Base-by-base conservation (phyloP, 2,797 vertebrate species). In the Hippocampus kuda region DNA sequence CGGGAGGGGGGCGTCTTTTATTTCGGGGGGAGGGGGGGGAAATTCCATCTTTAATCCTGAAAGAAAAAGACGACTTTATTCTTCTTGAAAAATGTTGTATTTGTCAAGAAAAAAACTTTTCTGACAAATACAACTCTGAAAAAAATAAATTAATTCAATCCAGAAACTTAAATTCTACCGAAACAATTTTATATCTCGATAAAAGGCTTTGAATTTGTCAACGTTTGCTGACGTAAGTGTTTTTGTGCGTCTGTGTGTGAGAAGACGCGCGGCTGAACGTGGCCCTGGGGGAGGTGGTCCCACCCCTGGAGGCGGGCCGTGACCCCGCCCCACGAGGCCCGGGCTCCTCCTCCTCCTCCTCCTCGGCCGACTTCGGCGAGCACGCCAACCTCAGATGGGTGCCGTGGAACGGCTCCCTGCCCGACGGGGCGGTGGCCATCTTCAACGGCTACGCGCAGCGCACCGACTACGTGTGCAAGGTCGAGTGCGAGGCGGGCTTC, bases 401-500 rank as follows among this genome's bases (percentile, higher is more conserved):
- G 27, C 77, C 62, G 0, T 91, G 88, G 87, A 80, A 76, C 1
- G 87, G 86, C 56, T 80, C 81, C 2, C 86, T 90, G 56, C 90
- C 89, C 0, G 80, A 84, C 1, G 85, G 88, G 0, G 86, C 88
- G 1, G 87, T 90, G 4, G 86, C 78, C 67, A 90, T 91, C 75
- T 89, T 85, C 61, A 92, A 90, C 24, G 85, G 88, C 68, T 89
- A 89, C 78, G 71, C 85, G 0, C 83, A 84, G 60, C 89, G 90
- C 60, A 84, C 77, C 0, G 91, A 92, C 78, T 91, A 91, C 15
- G 81, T 91, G 38, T 92, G 90, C 78, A 91, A 91, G 68, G 87
- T 88, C 69, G 88, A 87, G 79, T 92, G 90, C 4, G 88, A 91
- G 75, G 81, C 89, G 0, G 91, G 91, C 2, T 92, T 89, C 83